Conservation (phyloP, 2,113 vertebrate species). For the Brachionichthys hirsutus region DNA sequence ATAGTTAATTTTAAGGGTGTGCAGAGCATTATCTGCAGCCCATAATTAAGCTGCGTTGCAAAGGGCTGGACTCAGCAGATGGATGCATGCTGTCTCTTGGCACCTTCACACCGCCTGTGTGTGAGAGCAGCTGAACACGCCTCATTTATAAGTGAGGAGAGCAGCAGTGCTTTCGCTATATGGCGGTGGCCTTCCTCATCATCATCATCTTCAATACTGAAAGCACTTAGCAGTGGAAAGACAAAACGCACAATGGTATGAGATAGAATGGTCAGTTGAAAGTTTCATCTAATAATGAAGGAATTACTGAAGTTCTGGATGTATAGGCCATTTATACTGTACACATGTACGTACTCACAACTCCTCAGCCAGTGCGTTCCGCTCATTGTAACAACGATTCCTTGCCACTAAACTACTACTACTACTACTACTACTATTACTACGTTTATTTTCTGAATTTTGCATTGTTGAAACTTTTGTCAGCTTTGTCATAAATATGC, state of each 20-base stretch:
- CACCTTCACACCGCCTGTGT: constrained; percentile 32
- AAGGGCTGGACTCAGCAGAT: constrained; percentile 61
- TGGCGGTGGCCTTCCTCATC: constrained; percentile 1
- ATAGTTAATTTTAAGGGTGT: constrained; percentile 23
- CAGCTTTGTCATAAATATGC: too few relatives aligned
- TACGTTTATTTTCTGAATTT: too few relatives aligned
- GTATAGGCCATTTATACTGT: too few relatives aligned
- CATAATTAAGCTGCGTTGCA: constrained; percentile 43
- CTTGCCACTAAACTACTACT: too few relatives aligned
- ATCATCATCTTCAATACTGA: constrained; percentile 7
- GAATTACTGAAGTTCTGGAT: too few relatives aligned
- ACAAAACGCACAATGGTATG: neutral
- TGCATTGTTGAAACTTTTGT: too few relatives aligned
- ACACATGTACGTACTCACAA: too few relatives aligned
- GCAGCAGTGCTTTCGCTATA: constrained; percentile 9
- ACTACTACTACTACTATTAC: too few relatives aligned
- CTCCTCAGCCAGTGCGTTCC: too few relatives aligned
- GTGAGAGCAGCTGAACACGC: constrained; percentile 35
- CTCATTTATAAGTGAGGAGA: constrained; percentile 27
- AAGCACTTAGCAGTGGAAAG: constrained; percentile 6
- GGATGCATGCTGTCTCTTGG: constrained; percentile 58
- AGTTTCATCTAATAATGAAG: too few relatives aligned
- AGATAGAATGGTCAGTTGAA: neutral
- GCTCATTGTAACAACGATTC: too few relatives aligned
- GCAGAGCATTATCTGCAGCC: constrained; percentile 28